Evolutionary conservation across 35 echinoderm and acorn worm genomes (phyloP), one percentile per base, ranked within the genome.

Genomic region (Apostichopus japonicus): DNA sequence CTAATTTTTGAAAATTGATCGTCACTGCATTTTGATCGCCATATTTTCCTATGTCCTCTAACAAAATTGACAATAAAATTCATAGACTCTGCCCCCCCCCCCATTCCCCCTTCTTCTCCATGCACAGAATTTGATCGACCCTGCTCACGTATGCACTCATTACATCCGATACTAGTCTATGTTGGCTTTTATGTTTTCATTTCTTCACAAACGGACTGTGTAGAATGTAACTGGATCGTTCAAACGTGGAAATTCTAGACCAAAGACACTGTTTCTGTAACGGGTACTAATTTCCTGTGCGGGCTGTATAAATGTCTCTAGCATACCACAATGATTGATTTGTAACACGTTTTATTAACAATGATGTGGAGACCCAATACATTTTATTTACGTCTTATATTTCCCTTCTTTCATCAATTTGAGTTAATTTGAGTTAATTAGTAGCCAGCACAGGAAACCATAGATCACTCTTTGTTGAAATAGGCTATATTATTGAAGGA

Each of bases 281-380:
- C 63, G 63, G 19, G 63, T 19, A 67, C 63, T 67, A 67, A 67
- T 67, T 67, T 67, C 63, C 63, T 67, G 63, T 67, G 5, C 11
- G 63, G 11, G 63, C 63, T 67, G 11, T 67, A 17, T 67, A 67
- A 67, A 67, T 67, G 63, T 67, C 63, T 19, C 11, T 67, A 19
- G 19, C 63, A 67, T 67, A 67, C 11, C 63, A 15, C 63, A 15
- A 15, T 67, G 63, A 67, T 67, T 67, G 63, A 67, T 67, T 67
- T 67, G 63, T 19, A 67, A 67, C 63, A 67, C 63, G 63, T 67
- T 67, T 67, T 67, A 67, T 67, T 67, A 67, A 67, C 63, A 67
- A 19, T 67, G 63, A 67, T 15, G 19, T 11, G 63, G 63, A 67
- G 63, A 67, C 63, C 63, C 13, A 67, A 67, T 5, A 67, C 11